Evolutionary conservation across 2,113 vertebrate species (phyloP).

Genomic region (Takifugu flavidus): DNA sequence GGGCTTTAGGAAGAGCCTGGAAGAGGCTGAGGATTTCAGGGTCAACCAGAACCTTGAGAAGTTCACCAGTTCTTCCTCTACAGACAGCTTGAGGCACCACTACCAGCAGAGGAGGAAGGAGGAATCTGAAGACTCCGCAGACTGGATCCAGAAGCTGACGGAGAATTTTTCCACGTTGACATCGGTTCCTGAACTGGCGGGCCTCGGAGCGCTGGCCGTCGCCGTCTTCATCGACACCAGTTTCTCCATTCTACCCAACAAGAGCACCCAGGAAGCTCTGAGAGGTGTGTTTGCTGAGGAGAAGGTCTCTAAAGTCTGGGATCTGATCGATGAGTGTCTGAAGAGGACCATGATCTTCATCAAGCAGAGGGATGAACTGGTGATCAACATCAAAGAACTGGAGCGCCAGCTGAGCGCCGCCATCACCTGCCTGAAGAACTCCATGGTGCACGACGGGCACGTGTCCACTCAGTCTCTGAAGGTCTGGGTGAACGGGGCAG

Average conservation of each 20-base stretch:
- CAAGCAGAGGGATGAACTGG: accelerated
- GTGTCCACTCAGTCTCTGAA: conserved; percentile 1
- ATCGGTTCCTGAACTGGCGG: background rate
- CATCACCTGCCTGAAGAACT: conserved; percentile 19
- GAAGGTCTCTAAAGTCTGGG: conserved; percentile 5
- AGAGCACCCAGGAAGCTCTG: background rate
- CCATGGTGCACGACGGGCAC: conserved; percentile 3
- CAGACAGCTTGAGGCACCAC: background rate
- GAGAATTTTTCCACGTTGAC: background rate
- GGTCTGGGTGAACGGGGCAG: conserved; percentile 15
- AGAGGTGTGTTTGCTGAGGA: conserved; percentile 6
- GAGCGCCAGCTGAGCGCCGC: conserved; percentile 1
- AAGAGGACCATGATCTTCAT: background rate
- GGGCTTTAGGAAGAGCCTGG: background rate
- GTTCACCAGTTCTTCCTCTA: background rate
- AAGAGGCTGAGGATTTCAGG: background rate
- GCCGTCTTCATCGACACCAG: background rate
- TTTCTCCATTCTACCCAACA: background rate
- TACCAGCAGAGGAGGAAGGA: background rate
- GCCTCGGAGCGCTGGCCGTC: conserved; percentile 1
- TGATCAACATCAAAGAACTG: background rate
- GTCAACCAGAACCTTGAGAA: background rate
- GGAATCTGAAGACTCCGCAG: background rate
- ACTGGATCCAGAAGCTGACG: background rate
- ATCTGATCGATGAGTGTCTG: background rate